Evolutionary conservation across 2,113 vertebrate genomes (phyloP), one percentile per base, ranked within the genome.

Genomic region (Nycticebus coucang): DNA sequence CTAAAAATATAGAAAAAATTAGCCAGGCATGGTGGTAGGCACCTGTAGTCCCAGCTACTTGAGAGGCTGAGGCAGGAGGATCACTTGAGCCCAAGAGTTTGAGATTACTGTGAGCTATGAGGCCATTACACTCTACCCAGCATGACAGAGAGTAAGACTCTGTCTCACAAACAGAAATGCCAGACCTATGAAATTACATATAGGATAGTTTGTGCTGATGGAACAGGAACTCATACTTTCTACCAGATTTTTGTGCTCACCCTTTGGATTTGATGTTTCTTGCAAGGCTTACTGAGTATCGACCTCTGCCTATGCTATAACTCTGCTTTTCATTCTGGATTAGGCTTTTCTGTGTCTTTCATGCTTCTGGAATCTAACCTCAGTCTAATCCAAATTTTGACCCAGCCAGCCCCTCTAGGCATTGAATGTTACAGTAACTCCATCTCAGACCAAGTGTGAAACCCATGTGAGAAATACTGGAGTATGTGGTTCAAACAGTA

Each of bases 231-330:
- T 86, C 21, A 53, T n/a, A n/a, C 9, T 79, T 79, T 77, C 82
- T 26, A 57, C 5, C 50, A 80, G 35, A 89, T 19, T 72, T 71
- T 33, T 93, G 19, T 85, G 37, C 30, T 91, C 91, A 41, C 45
- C 9, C 59, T 92, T 93, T 89, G 53, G 22, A 62, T 69, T n/a
- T 95, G 30, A 78, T 33, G 60, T 78, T 93, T 92, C 53, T 81
- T 78, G 17, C 28, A 45, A 71, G 35, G 7, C 50, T 95, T 66
- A n/a, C 75, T 72, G 91, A 24, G 7, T n/a, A 11, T 66, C 26
- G 19, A 59, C n/a, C 15, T 71, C 72, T 55, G 19, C 45, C 26
- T 83, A 41, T 19, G 11, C 41, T n/a, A 7, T 69, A n/a, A 26
- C 53, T 96, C 50, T 77, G 4, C 9, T 92, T 91, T 92, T 45